Evolutionary conservation across 2,797 vertebrate genomes (phyloP), one percentile per base, ranked within the genome.

Genomic region (Pangasius mekongensis): DNA sequence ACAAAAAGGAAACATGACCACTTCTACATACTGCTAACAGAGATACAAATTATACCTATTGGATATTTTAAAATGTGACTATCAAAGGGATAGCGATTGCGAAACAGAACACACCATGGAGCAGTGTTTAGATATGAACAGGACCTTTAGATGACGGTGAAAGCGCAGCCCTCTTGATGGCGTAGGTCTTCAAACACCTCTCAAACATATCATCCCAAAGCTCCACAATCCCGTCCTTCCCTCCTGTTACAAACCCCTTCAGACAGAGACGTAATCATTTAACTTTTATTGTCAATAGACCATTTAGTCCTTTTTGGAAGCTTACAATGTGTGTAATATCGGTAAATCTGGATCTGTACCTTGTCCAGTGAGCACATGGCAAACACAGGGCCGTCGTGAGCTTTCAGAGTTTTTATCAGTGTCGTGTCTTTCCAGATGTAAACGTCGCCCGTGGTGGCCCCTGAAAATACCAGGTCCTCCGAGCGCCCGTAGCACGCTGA

Each of bases 181-280:
- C 97, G 0, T 99, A 99, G 0, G 97, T 99, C 96, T 99, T 99
- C 95, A 99, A 90, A 93, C 98, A 99, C 88, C 98, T 95, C 91
- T 99, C 98, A 90, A 99, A 99, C 96, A 97, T 98, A 91, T 99
- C 98, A 89, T 99, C 98, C 98, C 98, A 99, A 60, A 99, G 97
- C 76, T 98, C 98, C 92, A 99, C 98, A 1, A 99, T 94, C 66
- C 98, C 98, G 18, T 99, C 98, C 92, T 99, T 99, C 74, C 98
- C 98, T 80, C 98, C 98, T 0, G 98, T 98, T 89, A 98, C 97
- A 91, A 99, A 99, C 2, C 98, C 98, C 98, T 99, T 94, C 1
- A 82, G 27, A 60, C 18, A 88, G n/a, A 60, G 30, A 58, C 47
- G 33, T 20, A 69, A 54, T 69, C 83, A 22, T 20, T 83, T 3